phyloP scores from a whole-genome alignment of 1,140 invertebrate species.

The Lucilia cuprina region DNA sequence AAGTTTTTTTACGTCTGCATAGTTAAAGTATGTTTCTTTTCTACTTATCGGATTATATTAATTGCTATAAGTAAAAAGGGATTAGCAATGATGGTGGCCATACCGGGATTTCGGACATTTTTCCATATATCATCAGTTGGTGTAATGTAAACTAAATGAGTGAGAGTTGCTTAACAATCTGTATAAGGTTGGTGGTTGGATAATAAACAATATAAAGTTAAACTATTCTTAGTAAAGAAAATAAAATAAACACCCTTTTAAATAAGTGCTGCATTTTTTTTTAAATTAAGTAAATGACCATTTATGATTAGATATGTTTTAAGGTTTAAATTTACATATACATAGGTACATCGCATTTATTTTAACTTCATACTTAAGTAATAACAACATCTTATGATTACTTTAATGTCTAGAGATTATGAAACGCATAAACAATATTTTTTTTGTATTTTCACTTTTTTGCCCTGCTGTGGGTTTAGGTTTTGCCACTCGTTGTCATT shows the following conservation, averaged over 20 bases:
- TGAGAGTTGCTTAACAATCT: no score
- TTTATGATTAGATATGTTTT: no score
- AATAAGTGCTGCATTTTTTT: background rate
- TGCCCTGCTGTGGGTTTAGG: background rate
- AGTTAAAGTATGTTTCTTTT: conserved; percentile 40
- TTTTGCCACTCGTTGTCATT: background rate
- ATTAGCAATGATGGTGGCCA: conserved; percentile 49
- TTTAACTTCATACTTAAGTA: background rate
- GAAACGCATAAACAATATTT: background rate
- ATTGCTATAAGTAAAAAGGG: conserved; percentile 61
- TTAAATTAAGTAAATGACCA: background rate
- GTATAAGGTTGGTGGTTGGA: no score
- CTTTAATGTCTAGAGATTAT: conserved; percentile 11
- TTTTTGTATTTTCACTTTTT: background rate
- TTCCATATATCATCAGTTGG: conserved; percentile 39
- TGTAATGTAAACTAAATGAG: background rate
- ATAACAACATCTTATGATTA: background rate
- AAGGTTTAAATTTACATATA: no score
- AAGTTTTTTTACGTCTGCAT: no score
- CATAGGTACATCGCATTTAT: background rate
- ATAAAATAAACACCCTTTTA: background rate
- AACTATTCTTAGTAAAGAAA: no score
- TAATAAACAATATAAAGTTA: no score
- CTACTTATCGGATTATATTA: conserved; percentile 52
- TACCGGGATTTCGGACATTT: conserved; percentile 59